phyloP scores from a whole-genome alignment of 2,797 vertebrate species.

The Myripristis jacobus region DNA sequence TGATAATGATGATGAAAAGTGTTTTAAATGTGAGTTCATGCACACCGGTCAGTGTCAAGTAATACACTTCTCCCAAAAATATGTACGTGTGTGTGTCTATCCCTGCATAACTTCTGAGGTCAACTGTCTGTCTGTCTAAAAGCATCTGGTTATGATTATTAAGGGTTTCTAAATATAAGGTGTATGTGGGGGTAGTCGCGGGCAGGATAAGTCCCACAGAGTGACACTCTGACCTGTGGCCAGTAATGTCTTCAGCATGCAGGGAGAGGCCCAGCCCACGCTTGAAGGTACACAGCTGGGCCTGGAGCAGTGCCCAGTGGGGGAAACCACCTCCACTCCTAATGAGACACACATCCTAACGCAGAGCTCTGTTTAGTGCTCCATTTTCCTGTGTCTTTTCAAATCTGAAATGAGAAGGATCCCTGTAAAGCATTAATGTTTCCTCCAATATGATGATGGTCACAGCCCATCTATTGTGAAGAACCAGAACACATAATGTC shows the following conservation, averaged over 20 bases:
- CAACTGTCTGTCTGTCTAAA: conserved; percentile 21
- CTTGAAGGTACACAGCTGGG: conserved; percentile 79
- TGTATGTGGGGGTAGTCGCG: conserved; percentile 45
- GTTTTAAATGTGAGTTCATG: conserved; percentile 28
- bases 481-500: neutral
- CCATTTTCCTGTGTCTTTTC: conserved; percentile 55
- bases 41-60: conserved; percentile 18
- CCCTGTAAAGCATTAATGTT: conserved; percentile 39
- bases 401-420: conserved; percentile 44
- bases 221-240: conserved; percentile 74
- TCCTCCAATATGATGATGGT: conserved; percentile 17
- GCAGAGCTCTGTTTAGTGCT: conserved; percentile 69
- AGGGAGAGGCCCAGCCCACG: conserved; percentile 76
- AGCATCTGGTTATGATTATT: conserved; percentile 65
- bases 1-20: conserved; percentile 71
- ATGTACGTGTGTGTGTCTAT: neutral
- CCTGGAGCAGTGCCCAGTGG: conserved; percentile 73
- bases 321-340: conserved; percentile 70
- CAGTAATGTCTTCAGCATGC: conserved; percentile 82
- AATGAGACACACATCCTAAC: conserved; percentile 66
- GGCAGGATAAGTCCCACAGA: conserved; percentile 55
- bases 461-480: neutral
- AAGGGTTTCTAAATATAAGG: conserved; percentile 55
- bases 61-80: conserved; percentile 42
- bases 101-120: conserved; percentile 1